Base-by-base conservation (phyloP, 2,888 invertebrate genomes). In the Sipunculus nudus region DNA sequence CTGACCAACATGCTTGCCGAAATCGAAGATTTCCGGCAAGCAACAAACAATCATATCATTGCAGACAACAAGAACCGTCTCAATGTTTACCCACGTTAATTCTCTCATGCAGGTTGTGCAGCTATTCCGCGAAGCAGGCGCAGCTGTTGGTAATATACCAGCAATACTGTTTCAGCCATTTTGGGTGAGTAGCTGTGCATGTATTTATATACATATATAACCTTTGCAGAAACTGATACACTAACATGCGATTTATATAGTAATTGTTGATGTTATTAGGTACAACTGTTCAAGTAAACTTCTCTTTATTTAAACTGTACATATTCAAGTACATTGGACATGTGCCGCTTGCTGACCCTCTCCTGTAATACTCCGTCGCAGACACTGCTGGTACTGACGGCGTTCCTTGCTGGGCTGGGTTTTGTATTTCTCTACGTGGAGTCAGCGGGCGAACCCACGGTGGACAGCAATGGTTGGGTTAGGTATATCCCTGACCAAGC, bases 371-470 rank as follows among this genome's bases (percentile, higher is more conserved):
- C n/a, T n/a, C n/a, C n/a, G n/a, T n/a, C n/a, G n/a, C 46, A 55
- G 55, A 60, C 55, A 8, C 26, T 60, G 43, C 4, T 55, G 6
- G 56, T 72, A 4, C 58, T 76, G 46, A 56, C 70, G 2, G 70
- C 53, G 1, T 43, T 55, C 25, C 50, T 71, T 23, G 68, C 69
- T 25, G 72, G 59, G 2, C 60, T 79, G 26, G 63, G 61, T 16
- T 65, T 71, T 43, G 59, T 76, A 28, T 75, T 73, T 43, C 52
- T 74, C 1, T 75, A 68, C 53, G 71, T 79, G 5, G 72, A 76
- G 59, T 76, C 77, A 6, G 71, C 78, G 53, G 60, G 60, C 43
- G 21, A 49, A 16, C 46, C 46, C 6, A 28, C 26, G 13, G 46
- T 46, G 46, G 46, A 46, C 46, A 46, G 46, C 26, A 6, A 46